phyloP scores from a whole-genome alignment of 2,113 vertebrate species.

The Mustela lutreola region DNA sequence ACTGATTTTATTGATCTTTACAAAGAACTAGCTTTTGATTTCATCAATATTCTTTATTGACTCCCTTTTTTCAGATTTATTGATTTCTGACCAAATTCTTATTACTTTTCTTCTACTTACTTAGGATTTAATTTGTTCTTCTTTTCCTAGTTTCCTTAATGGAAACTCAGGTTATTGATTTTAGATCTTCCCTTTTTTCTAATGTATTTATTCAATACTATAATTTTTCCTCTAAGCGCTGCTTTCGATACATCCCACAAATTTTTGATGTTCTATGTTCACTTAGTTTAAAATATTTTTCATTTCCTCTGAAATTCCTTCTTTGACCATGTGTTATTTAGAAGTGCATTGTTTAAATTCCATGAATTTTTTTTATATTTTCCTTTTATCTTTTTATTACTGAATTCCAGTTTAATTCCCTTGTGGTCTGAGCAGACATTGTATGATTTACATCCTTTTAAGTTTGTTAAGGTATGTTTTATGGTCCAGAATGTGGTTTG shows the following conservation, averaged over 20 bases:
- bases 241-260: neutral
- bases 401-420: neutral
- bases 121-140: neutral
- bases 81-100: neutral
- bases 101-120: neutral
- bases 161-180: neutral
- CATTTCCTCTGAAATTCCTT: neutral
- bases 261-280: neutral
- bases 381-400: neutral
- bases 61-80: neutral
- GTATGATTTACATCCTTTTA: neutral
- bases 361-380: neutral
- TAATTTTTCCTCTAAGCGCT: neutral
- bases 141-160: neutral
- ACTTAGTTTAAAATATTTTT: neutral
- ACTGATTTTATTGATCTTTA: neutral
- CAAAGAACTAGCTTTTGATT: neutral
- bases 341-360: neutral
- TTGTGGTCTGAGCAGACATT: neutral
- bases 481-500: neutral
- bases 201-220: neutral
- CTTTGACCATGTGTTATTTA: neutral
- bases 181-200: neutral
- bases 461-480: neutral
- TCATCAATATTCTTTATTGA: neutral